Evolutionary conservation across 2,797 vertebrate species (phyloP), one percentile per base, ranked within the genome.

Genomic region (Chaetophractus vellerosus): DNA sequence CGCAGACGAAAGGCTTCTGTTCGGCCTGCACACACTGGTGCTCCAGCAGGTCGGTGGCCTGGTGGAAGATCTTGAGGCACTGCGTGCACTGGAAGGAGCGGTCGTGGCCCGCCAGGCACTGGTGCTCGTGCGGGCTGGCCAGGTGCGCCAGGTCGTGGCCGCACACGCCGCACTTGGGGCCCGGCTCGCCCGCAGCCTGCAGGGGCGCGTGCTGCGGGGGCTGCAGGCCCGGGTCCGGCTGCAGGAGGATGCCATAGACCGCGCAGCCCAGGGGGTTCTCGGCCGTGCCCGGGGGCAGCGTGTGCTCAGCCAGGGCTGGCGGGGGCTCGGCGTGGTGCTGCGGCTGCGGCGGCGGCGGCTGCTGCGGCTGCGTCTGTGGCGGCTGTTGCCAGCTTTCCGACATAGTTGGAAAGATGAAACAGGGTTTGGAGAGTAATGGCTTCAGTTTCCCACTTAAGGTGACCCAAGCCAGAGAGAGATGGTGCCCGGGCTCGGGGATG

Each of bases 21-120:
- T 99, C 99, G 68, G 99, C 99, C 98, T 99, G 99, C 87, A 99
- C 99, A 16, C 99, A 99, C 98, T 99, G 99, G 97, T 99, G 99
- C 88, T 99, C 99, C 2, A 99, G 98, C 48, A 99, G 98, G 92
- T 99, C 99, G 0, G 99, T 99, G 23, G 99, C 99, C 98, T 99
- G 99, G 97, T 99, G 99, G 97, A 99, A 99, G 96, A 99, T 99
- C 98, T 99, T 99, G 98, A 99, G 98, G 97, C 99, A 99, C 98
- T 99, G 99, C 1, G 99, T 99, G 97, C 99, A 99, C 98, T 99
- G 99, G 97, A 99, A 99, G 0, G 99, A 99, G 82, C 99, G 98
- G 98, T 99, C 99, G 69, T 99, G 99, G 87, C 98, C 99, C 0
- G 98, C 97, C 98, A 99, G 98, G 98, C 99, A 99, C 98, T 99